Percentiles rank a stretch among this genome's conserved stretches.
Conservation (phyloP, 2,113 vertebrate genomes). For the Pelobates fuscus region DNA sequence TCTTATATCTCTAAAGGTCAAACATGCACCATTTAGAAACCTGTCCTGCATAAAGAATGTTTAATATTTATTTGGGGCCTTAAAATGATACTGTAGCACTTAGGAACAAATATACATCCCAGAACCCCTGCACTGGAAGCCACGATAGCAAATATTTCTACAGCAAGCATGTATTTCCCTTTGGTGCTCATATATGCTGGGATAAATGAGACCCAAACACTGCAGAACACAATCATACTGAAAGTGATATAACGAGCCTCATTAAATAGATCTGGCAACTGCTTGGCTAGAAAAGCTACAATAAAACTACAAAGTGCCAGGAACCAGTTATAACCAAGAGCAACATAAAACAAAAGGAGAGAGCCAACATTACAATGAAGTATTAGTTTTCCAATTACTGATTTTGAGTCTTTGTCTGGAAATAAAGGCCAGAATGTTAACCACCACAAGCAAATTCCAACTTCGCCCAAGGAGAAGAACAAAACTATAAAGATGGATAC, state of each 20-base stretch:
- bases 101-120: slow-evolving; percentile 7
- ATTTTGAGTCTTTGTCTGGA: neutral
- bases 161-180: slow-evolving; percentile 3
- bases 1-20: no score
- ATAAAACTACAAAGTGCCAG: neutral
- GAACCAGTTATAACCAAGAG: neutral
- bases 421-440: neutral
- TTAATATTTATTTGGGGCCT: neutral
- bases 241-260: slow-evolving; percentile 6
- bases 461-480: slow-evolving; percentile 15
- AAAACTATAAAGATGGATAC: no score
- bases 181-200: slow-evolving; percentile 3
- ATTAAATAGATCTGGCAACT: slow-evolving; percentile 2
- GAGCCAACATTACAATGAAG: neutral
- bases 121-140: neutral
- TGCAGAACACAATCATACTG: slow-evolving; percentile 18
- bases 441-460: slow-evolving; percentile 27
- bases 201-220: neutral
- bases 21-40: no score
- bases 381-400: neutral
- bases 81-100: neutral
- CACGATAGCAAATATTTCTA: slow-evolving; percentile 20
- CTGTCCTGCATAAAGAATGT: neutral
- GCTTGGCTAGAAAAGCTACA: slow-evolving; percentile 1
- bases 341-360: neutral